Evolutionary conservation across 2,888 invertebrate species (phyloP), one percentile per base, ranked within the genome.

Genomic region (Drosophila sordidapex): DNA sequence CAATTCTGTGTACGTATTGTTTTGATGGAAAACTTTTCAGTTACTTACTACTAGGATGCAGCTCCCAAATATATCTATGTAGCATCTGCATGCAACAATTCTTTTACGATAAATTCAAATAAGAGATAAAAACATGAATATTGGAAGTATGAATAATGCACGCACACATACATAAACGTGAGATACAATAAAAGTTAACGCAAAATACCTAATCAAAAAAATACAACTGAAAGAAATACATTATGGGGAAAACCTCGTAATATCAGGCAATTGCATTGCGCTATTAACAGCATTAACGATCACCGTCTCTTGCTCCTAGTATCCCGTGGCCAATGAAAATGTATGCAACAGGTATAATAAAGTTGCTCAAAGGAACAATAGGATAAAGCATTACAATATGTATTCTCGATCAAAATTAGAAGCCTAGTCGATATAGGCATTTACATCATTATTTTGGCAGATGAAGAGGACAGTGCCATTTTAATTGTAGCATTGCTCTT

Each of bases 151-250:
- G 36, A 56, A 38, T 27, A 27, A 38, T 56, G 27, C 38, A 8
- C n/a, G 13, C 56, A 56, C n/a, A 56, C 53, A 54, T 54, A 54
- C 35, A 56, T 38, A 56, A n/a, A n/a, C 8, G 11, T 27, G 27
- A 18, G n/a, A 13, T n/a, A 38, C 36, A 38, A 56, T 8, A 15
- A n/a, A 27, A 38, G 27, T 56, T 38, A 27, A 8, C 36, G 27
- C 2, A 27, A 15, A 18, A n/a, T 36, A 18, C 4, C 2, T n/a
- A 36, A 36, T 36, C 8, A n/a, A 18, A 56, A 27, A 27, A 18
- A 27, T 3, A 18, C 18, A 21, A 25, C 11, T 25, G 27, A 36
- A 27, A 25, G 7, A 38, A 56, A 4, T 36, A 27, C 18, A 36
- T 36, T 18, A 36, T 18, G 27, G 11, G 25, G 4, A 25, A 35